Evolutionary conservation across 2,113 vertebrate species (phyloP).

Genomic region (Chrysochloris asiatica): DNA sequence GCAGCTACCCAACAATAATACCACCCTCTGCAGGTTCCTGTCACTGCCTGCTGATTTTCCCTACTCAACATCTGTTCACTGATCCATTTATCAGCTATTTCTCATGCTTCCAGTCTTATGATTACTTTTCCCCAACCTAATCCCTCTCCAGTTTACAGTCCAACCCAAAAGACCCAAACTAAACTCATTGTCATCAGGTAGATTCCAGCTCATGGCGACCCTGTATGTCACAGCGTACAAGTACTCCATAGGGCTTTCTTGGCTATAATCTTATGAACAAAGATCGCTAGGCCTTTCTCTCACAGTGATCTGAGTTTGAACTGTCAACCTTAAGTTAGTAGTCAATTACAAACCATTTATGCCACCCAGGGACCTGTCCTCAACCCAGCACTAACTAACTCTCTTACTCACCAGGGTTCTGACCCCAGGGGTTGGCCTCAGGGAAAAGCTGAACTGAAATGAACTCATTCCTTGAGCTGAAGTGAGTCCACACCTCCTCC

Average conservation of each 20-base stretch:
- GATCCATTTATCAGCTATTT: background rate
- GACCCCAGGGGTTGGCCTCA: background rate
- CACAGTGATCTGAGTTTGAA: background rate
- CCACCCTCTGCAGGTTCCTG: background rate
- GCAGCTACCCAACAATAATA: background rate
- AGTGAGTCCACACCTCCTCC: slow-evolving; percentile 6
- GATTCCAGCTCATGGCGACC: background rate
- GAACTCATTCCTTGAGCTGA: background rate
- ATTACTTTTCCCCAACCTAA: background rate
- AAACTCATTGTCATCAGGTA: background rate
- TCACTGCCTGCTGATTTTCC: background rate
- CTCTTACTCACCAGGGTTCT: background rate
- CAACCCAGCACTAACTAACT: background rate
- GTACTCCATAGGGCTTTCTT: background rate
- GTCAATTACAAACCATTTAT: background rate
- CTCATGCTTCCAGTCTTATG: background rate
- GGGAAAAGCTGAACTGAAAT: background rate
- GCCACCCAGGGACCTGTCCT: background rate
- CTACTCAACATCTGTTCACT: background rate
- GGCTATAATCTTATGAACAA: background rate
- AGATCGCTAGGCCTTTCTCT: background rate
- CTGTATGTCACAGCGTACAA: background rate
- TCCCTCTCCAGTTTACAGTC: background rate
- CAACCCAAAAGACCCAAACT: background rate
- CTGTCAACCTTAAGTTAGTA: background rate